Conservation (phyloP, 1,140 invertebrate genomes). For the Drosophila baimaii region DNA sequence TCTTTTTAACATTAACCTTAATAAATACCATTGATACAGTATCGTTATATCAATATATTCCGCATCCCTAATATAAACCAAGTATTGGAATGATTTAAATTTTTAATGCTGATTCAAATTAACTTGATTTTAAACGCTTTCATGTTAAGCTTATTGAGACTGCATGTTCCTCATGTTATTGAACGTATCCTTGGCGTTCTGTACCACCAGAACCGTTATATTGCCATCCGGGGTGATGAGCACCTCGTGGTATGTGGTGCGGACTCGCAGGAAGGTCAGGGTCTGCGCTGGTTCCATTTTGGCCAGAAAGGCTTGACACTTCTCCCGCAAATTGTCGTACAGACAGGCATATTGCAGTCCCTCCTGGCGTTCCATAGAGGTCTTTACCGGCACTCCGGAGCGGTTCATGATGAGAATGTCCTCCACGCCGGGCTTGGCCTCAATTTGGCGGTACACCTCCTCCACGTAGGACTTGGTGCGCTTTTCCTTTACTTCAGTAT, state of each 20-base stretch:
- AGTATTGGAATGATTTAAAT: no score
- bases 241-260: constrained; percentile 71
- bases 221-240: constrained; percentile 77
- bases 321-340: constrained; percentile 73
- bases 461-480: constrained; percentile 76
- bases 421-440: constrained; percentile 63
- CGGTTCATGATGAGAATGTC: constrained; percentile 78
- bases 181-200: constrained; percentile 61
- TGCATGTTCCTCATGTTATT: constrained; percentile 14
- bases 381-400: constrained; percentile 74
- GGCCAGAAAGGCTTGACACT: constrained; percentile 60
- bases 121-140: not conserved
- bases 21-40: no score
- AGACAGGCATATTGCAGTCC: constrained; percentile 71
- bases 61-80: no score
- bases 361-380: constrained; percentile 61
- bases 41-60: no score
- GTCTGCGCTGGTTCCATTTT: constrained; percentile 66
- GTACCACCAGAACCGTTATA: constrained; percentile 76
- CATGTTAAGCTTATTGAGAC: no score
- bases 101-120: no score
- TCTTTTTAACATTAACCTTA: no score
- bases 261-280: constrained; percentile 64
- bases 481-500: constrained; percentile 59
- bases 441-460: constrained; percentile 57